These are phyloP conservation scores for Parotia lawesii DNA, from an alignment of 2,113 vertebrate genomes.

Conservation along the genomic window DNA sequence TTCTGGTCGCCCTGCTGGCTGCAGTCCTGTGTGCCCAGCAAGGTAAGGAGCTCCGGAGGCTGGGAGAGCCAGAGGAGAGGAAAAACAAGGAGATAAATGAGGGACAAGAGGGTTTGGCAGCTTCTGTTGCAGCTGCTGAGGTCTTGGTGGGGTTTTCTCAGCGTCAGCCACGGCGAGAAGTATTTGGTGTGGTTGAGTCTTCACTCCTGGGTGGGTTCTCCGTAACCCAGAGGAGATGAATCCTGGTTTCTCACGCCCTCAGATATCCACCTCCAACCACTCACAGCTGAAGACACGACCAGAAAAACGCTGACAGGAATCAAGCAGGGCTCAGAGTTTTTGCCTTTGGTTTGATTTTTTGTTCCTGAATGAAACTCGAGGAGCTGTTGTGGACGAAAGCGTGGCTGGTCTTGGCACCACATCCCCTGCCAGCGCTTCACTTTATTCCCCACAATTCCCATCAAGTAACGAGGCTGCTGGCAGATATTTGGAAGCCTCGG, in stretches of 20 bases:
- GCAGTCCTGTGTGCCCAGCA: conserved; percentile 12
- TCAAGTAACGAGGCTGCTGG: background rate
- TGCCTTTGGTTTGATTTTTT: background rate
- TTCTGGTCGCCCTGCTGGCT: conserved; percentile 28
- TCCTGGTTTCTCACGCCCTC: background rate
- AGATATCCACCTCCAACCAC: background rate
- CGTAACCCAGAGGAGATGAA: background rate
- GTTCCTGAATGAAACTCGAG: background rate
- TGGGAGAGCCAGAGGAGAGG: background rate
- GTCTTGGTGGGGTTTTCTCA: background rate
- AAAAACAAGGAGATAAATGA: background rate
- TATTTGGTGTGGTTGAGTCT: background rate
- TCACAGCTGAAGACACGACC: background rate
- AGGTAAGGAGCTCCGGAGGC: conserved; percentile 26
- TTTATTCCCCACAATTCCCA: background rate
- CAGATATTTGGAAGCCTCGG: background rate
- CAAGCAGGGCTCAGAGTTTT: background rate
- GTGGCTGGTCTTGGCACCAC: rapidly evolving
- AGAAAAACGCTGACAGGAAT: background rate
- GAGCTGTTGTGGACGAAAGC: background rate
- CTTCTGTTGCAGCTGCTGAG: background rate
- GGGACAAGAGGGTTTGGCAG: background rate
- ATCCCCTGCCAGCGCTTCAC: background rate
- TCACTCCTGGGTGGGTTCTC: background rate
- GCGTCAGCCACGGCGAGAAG: rapidly evolving